These are phyloP conservation scores for Neolamprologus falcicula DNA, from an alignment of 2,113 vertebrate genomes.

Conservation along the genomic window DNA sequence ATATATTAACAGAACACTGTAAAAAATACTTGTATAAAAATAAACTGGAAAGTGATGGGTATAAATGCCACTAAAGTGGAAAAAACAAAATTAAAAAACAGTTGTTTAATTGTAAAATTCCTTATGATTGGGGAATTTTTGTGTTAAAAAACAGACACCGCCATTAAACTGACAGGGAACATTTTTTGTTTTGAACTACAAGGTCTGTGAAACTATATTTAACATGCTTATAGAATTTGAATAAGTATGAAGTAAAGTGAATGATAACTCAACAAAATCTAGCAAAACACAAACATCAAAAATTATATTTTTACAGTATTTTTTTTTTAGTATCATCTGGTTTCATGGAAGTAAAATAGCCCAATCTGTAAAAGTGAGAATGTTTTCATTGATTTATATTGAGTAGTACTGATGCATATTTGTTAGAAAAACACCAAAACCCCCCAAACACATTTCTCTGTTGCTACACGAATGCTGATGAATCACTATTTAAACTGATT, in stretches of 20 bases:
- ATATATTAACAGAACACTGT: not conserved
- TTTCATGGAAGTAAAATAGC: not conserved
- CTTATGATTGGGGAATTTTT: not conserved
- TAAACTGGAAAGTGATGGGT: not conserved
- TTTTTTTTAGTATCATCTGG: not conserved
- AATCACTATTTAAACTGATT: not conserved
- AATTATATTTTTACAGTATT: not conserved
- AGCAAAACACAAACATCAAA: not conserved
- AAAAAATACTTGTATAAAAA: not conserved
- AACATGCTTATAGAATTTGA: not conserved
- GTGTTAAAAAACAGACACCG: not conserved
- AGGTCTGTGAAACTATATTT: not conserved
- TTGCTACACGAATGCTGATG: not conserved
- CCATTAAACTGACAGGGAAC: not conserved
- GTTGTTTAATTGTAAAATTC: not conserved
- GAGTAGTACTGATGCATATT: not conserved
- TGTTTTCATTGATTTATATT: not conserved
- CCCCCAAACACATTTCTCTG: not conserved
- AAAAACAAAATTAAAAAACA: not conserved
- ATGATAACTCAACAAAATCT: not conserved
- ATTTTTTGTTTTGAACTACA: not conserved
- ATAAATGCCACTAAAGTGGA: not conserved
- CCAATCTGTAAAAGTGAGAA: not conserved
- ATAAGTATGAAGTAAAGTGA: not conserved
- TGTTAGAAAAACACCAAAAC: fast-evolving